Evolutionary conservation across 2,888 invertebrate genomes (phyloP).

Genomic region (Drosophila yooni): DNA sequence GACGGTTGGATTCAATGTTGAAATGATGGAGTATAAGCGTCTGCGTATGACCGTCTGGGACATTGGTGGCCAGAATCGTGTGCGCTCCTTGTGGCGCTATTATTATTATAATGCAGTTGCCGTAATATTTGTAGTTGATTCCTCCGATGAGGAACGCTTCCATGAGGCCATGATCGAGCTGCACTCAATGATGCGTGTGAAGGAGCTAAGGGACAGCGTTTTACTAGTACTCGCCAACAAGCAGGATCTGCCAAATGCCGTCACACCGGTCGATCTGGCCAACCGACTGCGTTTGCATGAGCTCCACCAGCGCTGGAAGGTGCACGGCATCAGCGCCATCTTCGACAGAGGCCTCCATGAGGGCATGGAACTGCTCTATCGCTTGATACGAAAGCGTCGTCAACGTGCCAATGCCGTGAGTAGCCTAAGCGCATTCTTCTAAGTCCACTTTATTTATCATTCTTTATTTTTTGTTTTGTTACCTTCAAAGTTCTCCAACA

Average conservation of each 20-base stretch:
- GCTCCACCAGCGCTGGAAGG: conserved; percentile 33
- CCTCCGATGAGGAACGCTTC: conserved; percentile 68
- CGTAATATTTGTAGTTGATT: conserved; percentile 79
- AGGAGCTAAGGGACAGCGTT: conserved; percentile 66
- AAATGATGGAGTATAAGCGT: conserved; percentile 79
- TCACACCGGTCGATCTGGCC: conserved; percentile 43
- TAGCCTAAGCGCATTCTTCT: background rate
- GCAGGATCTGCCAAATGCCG: conserved; percentile 75
- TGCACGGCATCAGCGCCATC: conserved; percentile 41
- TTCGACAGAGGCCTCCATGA: conserved; percentile 22
- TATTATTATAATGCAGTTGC: conserved; percentile 75
- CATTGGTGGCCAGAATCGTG: conserved; percentile 78
- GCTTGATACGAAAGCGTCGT: conserved; percentile 37
- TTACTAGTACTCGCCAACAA: conserved; percentile 79
- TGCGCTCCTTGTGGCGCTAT: conserved; percentile 79
- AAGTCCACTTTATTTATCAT: background rate
- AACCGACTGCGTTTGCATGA: conserved; percentile 27
- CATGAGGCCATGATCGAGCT: conserved; percentile 68
- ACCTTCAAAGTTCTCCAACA: conserved; percentile 99
- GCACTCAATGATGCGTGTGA: conserved; percentile 62
- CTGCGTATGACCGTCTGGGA: conserved; percentile 81
- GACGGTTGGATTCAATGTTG: conserved; percentile 82
- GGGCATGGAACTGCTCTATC: conserved; percentile 43
- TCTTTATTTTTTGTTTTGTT: conserved; percentile 9
- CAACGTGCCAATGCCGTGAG: background rate